Conservation (phyloP, 2,797 vertebrate species). For the Lutra lutra region DNA sequence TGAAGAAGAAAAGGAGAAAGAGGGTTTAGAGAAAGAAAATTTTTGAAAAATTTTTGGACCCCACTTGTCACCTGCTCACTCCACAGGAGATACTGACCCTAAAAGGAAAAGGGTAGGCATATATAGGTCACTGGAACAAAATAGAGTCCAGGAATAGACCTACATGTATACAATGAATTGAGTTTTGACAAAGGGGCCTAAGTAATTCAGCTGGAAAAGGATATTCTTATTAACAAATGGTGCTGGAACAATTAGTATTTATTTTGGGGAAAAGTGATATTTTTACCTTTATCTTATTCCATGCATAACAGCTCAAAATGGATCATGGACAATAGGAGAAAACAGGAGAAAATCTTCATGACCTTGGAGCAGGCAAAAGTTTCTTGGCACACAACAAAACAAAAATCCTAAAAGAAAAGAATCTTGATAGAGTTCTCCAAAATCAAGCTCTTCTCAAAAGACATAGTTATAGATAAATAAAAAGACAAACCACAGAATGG, state of each 20-base stretch:
- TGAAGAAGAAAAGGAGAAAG: neutral
- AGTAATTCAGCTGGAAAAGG: neutral
- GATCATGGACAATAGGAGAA: neutral
- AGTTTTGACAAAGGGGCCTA: slow-evolving; percentile 37
- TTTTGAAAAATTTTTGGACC: neutral
- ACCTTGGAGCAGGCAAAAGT: neutral
- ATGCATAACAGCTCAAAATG: neutral
- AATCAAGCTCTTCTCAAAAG: slow-evolving; percentile 21
- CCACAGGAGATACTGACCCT: neutral
- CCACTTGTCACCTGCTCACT: neutral
- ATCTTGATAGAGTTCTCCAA: neutral
- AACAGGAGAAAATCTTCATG: neutral
- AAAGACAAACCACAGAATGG: neutral
- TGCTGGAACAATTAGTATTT: slow-evolving; percentile 17
- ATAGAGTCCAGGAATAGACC: neutral
- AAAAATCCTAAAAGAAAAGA: neutral
- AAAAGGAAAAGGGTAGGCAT: neutral
- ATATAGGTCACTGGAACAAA: neutral
- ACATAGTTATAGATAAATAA: neutral
- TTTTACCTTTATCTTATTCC: slow-evolving; percentile 10
- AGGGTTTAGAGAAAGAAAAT: neutral
- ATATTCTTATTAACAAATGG: neutral
- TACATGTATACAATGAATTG: neutral
- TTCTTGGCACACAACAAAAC: neutral
- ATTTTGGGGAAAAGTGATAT: neutral